Conservation (phyloP, 2,888 invertebrate species). For the Meteorus colon region DNA sequence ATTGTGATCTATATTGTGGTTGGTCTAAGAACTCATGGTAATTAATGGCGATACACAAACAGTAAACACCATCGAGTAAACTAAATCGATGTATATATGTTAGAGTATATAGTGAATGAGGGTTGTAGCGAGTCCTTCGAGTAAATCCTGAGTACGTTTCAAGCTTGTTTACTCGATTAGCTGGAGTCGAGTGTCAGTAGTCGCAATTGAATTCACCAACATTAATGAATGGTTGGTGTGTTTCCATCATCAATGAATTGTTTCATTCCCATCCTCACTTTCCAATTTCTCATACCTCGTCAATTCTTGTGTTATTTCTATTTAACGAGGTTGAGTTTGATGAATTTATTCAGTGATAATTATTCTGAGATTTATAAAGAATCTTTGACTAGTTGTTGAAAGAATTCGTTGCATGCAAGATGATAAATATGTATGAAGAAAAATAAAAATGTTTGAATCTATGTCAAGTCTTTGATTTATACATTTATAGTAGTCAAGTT, state of each 20-base stretch:
- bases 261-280: conserved; percentile 47
- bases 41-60: conserved; percentile 66
- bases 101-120: background rate
- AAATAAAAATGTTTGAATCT: too few relatives aligned
- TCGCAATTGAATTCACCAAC: conserved; percentile 23
- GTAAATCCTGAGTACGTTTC: conserved; percentile 65
- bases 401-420: too few relatives aligned
- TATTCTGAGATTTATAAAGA: too few relatives aligned
- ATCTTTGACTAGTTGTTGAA: too few relatives aligned
- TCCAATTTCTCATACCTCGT: conserved; percentile 27
- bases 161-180: conserved; percentile 70
- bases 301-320: conserved; percentile 21
- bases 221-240: conserved; percentile 7
- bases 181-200: conserved; percentile 28
- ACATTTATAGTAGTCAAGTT: too few relatives aligned
- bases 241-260: conserved; percentile 52
- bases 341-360: too few relatives aligned
- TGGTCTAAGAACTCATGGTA: conserved; percentile 58
- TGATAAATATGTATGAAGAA: too few relatives aligned
- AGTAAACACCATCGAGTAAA: conserved; percentile 44
- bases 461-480: too few relatives aligned
- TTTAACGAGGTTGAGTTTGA: too few relatives aligned
- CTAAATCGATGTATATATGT: background rate
- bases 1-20: conserved; percentile 36
- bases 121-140: conserved; percentile 46